Evolutionary conservation across 2,797 vertebrate species (phyloP).

Genomic region (Diplodus sargus): DNA sequence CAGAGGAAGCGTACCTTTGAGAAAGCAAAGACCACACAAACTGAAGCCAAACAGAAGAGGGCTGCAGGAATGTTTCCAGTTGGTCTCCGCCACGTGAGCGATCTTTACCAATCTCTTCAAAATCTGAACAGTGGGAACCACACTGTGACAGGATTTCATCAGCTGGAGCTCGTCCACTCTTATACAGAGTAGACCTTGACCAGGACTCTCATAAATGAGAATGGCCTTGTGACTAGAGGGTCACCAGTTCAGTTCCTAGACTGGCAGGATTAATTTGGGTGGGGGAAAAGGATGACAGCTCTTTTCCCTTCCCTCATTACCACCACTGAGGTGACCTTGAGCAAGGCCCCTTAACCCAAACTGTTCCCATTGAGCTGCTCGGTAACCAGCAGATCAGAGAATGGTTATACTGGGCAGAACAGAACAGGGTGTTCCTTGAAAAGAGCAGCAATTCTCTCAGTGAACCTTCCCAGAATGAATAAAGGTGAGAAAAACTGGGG

Average conservation of each 20-base stretch:
- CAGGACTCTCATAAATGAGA: background rate
- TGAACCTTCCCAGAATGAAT: background rate
- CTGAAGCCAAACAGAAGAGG: background rate
- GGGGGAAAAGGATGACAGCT: no score
- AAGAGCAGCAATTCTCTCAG: background rate
- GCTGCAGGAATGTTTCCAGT: background rate
- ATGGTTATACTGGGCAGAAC: background rate
- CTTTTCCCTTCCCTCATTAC: no score
- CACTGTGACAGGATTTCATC: background rate
- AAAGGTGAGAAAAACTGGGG: background rate
- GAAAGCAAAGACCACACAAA: constrained; percentile 21
- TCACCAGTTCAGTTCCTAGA: no score
- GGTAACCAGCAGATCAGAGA: background rate
- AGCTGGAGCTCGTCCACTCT: background rate
- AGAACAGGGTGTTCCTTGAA: background rate
- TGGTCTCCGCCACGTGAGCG: background rate
- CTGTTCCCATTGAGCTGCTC: background rate
- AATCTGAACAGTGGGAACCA: background rate
- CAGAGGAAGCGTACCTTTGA: background rate
- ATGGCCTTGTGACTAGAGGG: no score
- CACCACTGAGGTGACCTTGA: no score
- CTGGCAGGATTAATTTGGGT: no score
- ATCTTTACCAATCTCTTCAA: background rate
- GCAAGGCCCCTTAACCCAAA: no score
- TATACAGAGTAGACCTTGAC: background rate